These are phyloP conservation scores for Saturnia japonica DNA, from an alignment of 2,888 invertebrate species.

Conservation along the genomic window DNA sequence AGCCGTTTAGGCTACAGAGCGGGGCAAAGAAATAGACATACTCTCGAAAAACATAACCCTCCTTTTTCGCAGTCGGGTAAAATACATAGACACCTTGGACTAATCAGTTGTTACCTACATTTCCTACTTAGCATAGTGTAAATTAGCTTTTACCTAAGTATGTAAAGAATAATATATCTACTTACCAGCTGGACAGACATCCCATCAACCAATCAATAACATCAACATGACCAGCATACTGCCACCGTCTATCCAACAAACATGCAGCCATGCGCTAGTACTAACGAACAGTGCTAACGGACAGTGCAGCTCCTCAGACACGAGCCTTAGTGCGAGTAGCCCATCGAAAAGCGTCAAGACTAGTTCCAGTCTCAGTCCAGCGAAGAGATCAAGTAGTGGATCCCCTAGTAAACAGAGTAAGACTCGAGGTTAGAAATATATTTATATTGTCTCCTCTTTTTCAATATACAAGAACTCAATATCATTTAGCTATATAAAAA, in stretches of 20 bases:
- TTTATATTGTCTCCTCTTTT: neutral
- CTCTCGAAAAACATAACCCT: no score
- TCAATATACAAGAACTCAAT: neutral
- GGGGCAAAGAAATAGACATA: no score
- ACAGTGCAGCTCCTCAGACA: conserved; percentile 78
- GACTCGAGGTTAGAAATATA: conserved; percentile 84
- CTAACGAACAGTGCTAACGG: conserved; percentile 65
- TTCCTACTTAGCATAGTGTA: neutral
- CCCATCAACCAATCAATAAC: conserved; percentile 68
- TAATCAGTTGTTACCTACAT: neutral
- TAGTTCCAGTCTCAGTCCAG: conserved; percentile 91
- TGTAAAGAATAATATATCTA: neutral
- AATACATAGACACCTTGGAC: no score
- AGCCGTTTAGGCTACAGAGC: no score
- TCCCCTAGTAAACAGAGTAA: conserved; percentile 90
- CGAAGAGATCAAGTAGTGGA: conserved; percentile 91
- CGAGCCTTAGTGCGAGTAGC: conserved; percentile 87
- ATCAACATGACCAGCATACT: conserved; percentile 62
- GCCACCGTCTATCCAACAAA: conserved; percentile 64
- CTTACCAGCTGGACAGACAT: conserved; percentile 52
- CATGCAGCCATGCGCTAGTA: conserved; percentile 57
- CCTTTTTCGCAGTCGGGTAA: no score
- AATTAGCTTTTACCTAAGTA: neutral
- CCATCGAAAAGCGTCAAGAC: conserved; percentile 94
- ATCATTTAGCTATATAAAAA: no score